Evolutionary conservation across 2,888 invertebrate genomes (phyloP).

Genomic region (Hoplodrina blanda): DNA sequence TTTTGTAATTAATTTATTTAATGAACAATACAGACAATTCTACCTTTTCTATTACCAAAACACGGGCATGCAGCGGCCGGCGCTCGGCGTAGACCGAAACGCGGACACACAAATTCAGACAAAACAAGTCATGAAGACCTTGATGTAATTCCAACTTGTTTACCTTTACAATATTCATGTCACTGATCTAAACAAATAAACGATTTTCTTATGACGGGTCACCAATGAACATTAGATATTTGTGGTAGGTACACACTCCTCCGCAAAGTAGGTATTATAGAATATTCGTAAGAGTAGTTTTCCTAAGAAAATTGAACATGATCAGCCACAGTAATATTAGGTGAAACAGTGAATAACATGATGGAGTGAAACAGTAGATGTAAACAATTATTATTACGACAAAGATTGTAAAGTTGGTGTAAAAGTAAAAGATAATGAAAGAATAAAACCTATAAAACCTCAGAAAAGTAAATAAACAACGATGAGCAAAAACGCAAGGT

Average conservation of each 20-base stretch:
- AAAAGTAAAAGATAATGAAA: conserved; percentile 13
- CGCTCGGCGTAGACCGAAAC: conserved; percentile 27
- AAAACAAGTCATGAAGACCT: conserved; percentile 66
- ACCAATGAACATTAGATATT: background rate
- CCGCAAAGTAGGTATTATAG: background rate
- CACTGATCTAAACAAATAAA: conserved; percentile 48
- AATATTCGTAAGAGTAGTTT: background rate
- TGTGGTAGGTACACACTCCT: background rate
- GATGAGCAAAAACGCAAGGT: conserved; percentile 17
- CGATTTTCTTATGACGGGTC: background rate
- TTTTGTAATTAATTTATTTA: background rate
- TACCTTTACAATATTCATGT: conserved; percentile 62
- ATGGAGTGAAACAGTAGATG: conserved; percentile 11
- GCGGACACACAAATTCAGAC: conserved; percentile 57
- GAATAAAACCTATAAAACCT: background rate
- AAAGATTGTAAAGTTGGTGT: background rate
- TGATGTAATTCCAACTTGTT: conserved; percentile 58
- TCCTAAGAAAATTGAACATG: too few species aligned
- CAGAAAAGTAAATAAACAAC: conserved; percentile 11
- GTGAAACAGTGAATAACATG: too few species aligned
- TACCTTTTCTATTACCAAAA: conserved; percentile 21
- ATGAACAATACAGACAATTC: background rate
- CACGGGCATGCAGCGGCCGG: conserved; percentile 18
- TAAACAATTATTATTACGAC: conserved; percentile 18
- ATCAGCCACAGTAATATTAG: too few species aligned